Conservation (phyloP, 2,113 vertebrate genomes). For the Paratilapia polleni region DNA sequence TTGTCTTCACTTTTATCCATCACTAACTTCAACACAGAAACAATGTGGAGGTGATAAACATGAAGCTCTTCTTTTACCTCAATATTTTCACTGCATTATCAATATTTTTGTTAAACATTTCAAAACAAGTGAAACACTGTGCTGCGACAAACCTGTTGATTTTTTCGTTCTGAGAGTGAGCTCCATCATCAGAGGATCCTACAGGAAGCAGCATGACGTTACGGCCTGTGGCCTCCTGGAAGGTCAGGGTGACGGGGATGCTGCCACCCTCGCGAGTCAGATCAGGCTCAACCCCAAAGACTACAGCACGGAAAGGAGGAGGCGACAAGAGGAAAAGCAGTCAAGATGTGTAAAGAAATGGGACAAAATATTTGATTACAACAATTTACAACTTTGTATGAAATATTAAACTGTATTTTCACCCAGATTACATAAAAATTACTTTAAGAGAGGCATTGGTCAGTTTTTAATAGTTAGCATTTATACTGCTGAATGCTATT, state of each 20-base stretch:
- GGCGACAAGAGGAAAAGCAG: neutral
- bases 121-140: neutral
- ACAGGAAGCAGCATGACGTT: slow-evolving; percentile 96
- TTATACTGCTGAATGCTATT: too few species aligned
- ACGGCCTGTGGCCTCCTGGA: slow-evolving; percentile 95
- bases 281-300: slow-evolving; percentile 96
- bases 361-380: neutral
- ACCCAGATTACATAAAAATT: too few species aligned
- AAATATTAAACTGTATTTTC: too few species aligned
- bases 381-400: too few species aligned
- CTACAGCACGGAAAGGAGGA: slow-evolving; percentile 62
- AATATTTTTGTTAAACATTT: neutral
- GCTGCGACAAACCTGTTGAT: slow-evolving; percentile 86
- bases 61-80: fast-evolving
- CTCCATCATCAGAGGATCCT: slow-evolving; percentile 93
- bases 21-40: neutral
- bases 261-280: slow-evolving; percentile 95
- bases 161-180: slow-evolving; percentile 98
- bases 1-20: neutral
- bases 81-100: fast-evolving
- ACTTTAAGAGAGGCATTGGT: too few species aligned
- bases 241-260: slow-evolving; percentile 95
- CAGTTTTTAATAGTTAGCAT: too few species aligned
- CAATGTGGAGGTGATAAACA: neutral
- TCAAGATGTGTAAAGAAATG: neutral